Base-by-base conservation (phyloP, 2,113 vertebrate genomes). In the Hippopotamus amphibius region DNA sequence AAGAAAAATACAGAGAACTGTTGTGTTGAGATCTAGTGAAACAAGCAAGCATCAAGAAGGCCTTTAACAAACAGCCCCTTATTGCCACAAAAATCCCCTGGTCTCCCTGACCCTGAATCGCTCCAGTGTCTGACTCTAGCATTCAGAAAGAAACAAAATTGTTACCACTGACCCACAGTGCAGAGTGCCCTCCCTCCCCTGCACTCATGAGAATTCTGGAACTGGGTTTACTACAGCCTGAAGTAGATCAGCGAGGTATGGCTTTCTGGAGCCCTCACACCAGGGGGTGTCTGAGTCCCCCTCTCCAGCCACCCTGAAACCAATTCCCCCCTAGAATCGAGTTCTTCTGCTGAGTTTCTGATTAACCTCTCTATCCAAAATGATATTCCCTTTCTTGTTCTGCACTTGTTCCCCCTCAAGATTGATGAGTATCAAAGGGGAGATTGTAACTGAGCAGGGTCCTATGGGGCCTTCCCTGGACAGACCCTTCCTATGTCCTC, bases 1-100 rank as follows among this genome's bases (percentile, higher is more conserved):
- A 98, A 97, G 95, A 91, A 96, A 97, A 96, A 95, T 94, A 97
- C 84, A 97, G 96, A 97, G 96, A 94, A 86, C 93, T 74, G 68
- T 95, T 98, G 93, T 97, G 55, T 79, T 94, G 93, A 71, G 33
- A 72, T 82, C 77, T 69, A 61, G 77, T 84, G 57, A 97, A 92
- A 92, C 65, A 72, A 91, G 79, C 81, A 66, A 79, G 74, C 61
- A 85, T 61, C 88, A 88, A 89, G 74, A 26, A 48, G 90, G 24
- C 50, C 59, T 95, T 90, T 90, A 96, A 97, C 96, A 97, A 97
- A 82, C 48, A 91, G 82, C n/a, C 57, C 92, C 94, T 97, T 97
- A 90, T 96, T 81, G 71, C 81, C 82, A 57, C 77, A 77, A 71
- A 97, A 97, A 88, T 81, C 15, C 81, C 41, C 71, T 41, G 53